phyloP scores from a whole-genome alignment of 2,113 vertebrate genomes.

The Takifugu bimaculatus region DNA sequence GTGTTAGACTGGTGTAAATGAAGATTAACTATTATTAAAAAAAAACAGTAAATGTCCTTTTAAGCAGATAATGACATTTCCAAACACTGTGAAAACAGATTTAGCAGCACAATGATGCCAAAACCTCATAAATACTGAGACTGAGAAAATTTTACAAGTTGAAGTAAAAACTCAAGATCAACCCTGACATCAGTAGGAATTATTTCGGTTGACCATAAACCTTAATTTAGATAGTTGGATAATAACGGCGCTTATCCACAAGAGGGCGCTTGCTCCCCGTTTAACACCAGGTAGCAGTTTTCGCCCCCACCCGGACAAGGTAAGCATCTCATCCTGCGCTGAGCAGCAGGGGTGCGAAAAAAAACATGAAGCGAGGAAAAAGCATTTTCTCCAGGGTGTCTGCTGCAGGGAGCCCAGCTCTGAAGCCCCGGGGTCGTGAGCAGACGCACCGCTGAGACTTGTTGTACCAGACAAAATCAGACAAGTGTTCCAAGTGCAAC shows the following conservation, averaged over 20 bases:
- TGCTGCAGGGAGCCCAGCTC: slow-evolving; percentile 57
- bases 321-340: slow-evolving; percentile 31
- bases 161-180: neutral
- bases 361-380: slow-evolving; percentile 43
- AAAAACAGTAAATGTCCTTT: too few relatives aligned
- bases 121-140: too few relatives aligned
- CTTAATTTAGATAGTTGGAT: neutral
- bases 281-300: slow-evolving; percentile 8
- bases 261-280: slow-evolving; percentile 41
- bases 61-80: too few relatives aligned
- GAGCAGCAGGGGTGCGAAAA: slow-evolving; percentile 44
- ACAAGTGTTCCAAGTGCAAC: slow-evolving; percentile 48
- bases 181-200: neutral
- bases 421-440: slow-evolving; percentile 43
- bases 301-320: slow-evolving; percentile 14
- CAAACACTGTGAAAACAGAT: too few relatives aligned
- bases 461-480: slow-evolving; percentile 49
- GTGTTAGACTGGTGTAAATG: too few relatives aligned
- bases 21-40: too few relatives aligned
- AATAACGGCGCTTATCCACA: slow-evolving; percentile 6
- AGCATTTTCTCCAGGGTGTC: slow-evolving; percentile 56
- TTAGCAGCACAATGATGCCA: too few relatives aligned
- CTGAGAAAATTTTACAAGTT: too few relatives aligned
- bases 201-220: neutral
- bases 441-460: slow-evolving; percentile 34